Evolutionary conservation across 2,888 invertebrate species (phyloP).

Genomic region (Labia minor): DNA sequence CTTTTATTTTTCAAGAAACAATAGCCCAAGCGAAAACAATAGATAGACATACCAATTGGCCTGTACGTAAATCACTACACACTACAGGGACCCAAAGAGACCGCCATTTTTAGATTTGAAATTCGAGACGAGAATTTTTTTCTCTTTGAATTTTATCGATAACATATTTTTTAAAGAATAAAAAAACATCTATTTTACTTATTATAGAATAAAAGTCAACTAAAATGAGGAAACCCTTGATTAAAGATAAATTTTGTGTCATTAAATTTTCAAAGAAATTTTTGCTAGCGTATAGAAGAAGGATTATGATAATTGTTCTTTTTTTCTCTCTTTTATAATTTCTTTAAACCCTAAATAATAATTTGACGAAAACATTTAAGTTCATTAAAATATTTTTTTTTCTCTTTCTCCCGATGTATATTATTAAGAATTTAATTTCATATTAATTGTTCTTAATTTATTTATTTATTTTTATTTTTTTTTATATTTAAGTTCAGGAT

Average conservation of each 20-base stretch:
- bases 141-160: too few relatives aligned
- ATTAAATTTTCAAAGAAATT: too few relatives aligned
- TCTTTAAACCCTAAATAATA: conserved; percentile 13
- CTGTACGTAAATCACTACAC: neutral
- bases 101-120: conserved; percentile 1
- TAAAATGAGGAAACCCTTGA: too few relatives aligned
- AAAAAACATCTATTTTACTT: too few relatives aligned
- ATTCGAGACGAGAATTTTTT: neutral
- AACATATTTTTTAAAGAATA: too few relatives aligned
- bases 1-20: conserved; percentile 13
- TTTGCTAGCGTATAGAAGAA: too few relatives aligned
- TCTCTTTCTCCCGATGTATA: neutral
- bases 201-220: too few relatives aligned
- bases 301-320: neutral
- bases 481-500: neutral
- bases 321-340: neutral
- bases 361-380: conserved; percentile 3
- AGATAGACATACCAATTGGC: conserved; percentile 9
- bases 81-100: neutral
- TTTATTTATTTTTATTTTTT: conserved; percentile 9
- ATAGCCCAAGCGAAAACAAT: neutral
- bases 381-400: conserved; percentile 8
- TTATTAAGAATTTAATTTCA: neutral
- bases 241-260: too few relatives aligned
- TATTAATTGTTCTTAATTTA: conserved; percentile 2